Percentiles rank a stretch among this genome's conserved stretches.
These are phyloP conservation scores for Mechanitis messenoides DNA, from an alignment of 2,888 invertebrate species.

Conservation along the genomic window DNA sequence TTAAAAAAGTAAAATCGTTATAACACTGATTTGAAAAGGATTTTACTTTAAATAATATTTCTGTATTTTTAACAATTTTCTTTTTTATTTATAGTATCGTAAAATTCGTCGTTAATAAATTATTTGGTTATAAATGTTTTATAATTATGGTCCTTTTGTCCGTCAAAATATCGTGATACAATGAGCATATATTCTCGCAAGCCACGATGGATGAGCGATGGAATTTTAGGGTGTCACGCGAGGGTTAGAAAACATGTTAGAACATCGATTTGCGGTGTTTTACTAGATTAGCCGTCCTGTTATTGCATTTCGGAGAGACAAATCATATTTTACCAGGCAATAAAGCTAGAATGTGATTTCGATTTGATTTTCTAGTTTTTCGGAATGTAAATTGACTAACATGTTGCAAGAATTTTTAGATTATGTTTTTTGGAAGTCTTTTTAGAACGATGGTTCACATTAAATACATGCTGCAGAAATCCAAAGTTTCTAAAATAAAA, in stretches of 20 bases:
- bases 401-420: neutral
- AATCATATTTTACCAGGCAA: conserved; percentile 29
- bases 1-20: too few species aligned
- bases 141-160: neutral
- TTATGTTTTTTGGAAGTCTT: neutral
- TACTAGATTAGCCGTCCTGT: conserved; percentile 33
- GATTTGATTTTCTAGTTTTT: conserved; percentile 18
- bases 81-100: too few species aligned
- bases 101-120: neutral
- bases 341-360: conserved; percentile 24
- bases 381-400: too few species aligned
- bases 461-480: too few species aligned
- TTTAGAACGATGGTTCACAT: too few species aligned
- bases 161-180: conserved; percentile 9
- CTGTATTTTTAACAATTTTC: too few species aligned
- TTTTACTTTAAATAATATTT: too few species aligned
- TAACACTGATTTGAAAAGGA: too few species aligned
- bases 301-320: conserved; percentile 32
- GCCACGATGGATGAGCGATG: conserved; percentile 42
- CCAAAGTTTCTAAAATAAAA: too few species aligned
- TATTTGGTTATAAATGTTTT: neutral
- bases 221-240: conserved; percentile 36
- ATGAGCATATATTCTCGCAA: conserved; percentile 12
- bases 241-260: conserved; percentile 36
- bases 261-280: conserved; percentile 34